Evolutionary conservation across 1,140 invertebrate species (phyloP).

Genomic region (Plectus sambesii): DNA sequence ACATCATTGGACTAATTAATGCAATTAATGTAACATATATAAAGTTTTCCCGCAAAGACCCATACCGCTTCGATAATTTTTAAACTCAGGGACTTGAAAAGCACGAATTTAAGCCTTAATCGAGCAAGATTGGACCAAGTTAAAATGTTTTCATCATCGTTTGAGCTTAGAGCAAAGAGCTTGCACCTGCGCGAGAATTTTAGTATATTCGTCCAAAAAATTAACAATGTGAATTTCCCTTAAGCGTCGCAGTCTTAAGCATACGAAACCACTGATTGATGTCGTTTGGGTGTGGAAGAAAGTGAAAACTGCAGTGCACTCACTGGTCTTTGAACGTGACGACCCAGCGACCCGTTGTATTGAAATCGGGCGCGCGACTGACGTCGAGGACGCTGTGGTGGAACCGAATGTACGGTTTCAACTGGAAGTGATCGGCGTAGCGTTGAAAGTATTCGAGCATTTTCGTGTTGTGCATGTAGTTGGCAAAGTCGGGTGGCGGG

Average conservation of each 20-base stretch:
- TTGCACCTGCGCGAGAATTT: background rate
- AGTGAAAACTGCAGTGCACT: background rate
- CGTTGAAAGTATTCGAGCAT: constrained; percentile 47
- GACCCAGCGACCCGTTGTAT: constrained; percentile 22
- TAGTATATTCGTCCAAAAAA: constrained; percentile 1
- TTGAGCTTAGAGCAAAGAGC: background rate
- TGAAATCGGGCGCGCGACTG: constrained; percentile 22
- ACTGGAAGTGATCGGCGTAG: constrained; percentile 47
- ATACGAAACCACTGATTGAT: too few relatives aligned
- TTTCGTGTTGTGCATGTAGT: constrained; percentile 48
- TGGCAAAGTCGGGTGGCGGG: constrained; percentile 46
- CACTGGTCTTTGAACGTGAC: constrained; percentile 36
- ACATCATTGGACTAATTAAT: background rate
- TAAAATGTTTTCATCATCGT: background rate
- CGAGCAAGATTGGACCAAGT: too few relatives aligned
- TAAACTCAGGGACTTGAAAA: too few relatives aligned
- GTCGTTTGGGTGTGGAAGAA: background rate
- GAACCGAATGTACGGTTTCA: constrained; percentile 39
- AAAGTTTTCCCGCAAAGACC: too few relatives aligned
- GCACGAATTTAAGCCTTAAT: too few relatives aligned
- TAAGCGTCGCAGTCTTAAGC: too few relatives aligned
- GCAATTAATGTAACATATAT: too few relatives aligned
- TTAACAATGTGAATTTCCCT: background rate
- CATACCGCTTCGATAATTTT: too few relatives aligned
- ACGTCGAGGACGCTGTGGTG: constrained; percentile 16